phyloP scores from a whole-genome alignment of 2,113 vertebrate species.

The Corythoichthys haematopterus region DNA sequence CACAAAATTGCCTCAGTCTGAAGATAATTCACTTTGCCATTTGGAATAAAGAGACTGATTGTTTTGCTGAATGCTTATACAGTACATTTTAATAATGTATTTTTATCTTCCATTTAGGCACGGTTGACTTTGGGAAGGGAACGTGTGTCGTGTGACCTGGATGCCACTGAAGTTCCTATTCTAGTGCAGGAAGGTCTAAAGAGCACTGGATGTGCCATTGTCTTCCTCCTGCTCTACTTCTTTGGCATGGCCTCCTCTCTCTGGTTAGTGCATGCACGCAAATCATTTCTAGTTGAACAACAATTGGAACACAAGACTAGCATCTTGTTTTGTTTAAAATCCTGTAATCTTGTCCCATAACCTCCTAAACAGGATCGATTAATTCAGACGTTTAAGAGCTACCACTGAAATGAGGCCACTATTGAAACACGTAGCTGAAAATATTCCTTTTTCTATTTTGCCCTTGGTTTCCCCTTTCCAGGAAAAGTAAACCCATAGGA shows the following conservation, averaged over 20 bases:
- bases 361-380: conserved; percentile 36
- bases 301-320: conserved; percentile 42
- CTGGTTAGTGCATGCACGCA: conserved; percentile 74
- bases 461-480: conserved; percentile 46
- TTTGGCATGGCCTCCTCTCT: conserved; percentile 99
- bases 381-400: conserved; percentile 20
- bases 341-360: conserved; percentile 45
- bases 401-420: conserved; percentile 11
- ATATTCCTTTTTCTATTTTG: conserved; percentile 37
- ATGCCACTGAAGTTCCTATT: conserved; percentile 89
- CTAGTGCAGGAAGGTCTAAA: conserved; percentile 97
- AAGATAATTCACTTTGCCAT: neutral
- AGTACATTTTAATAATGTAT: neutral
- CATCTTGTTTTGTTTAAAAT: conserved; percentile 55
- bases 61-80: neutral
- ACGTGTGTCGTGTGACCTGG: conserved; percentile 97
- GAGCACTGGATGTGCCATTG: conserved; percentile 98
- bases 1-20: neutral
- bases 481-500: conserved; percentile 17
- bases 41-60: neutral
- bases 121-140: conserved; percentile 92
- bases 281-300: conserved; percentile 29
- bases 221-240: conserved; percentile 98
- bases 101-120: conserved; percentile 52
- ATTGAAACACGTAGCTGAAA: conserved; percentile 40